A percentile compares a stretch with the other conserved stretches of the same genome.
Conservation (phyloP, 2,888 invertebrate species). For the Rhynchonema sp. region DNA sequence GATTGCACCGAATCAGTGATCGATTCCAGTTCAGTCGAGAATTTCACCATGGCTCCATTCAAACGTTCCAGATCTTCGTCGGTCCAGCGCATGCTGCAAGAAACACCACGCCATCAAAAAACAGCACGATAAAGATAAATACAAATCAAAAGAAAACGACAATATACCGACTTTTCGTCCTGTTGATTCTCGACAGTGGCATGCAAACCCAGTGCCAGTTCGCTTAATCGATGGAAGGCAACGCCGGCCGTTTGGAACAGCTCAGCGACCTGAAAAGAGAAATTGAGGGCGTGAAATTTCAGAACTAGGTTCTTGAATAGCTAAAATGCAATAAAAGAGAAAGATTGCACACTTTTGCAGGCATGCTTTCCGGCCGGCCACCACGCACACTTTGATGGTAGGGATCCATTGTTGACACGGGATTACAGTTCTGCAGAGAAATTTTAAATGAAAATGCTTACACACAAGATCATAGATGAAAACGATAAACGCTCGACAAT, state of each 20-base stretch:
- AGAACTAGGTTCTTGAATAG: too few relatives aligned
- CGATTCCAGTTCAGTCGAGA: conserved; percentile 20
- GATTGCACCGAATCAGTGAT: conserved; percentile 16
- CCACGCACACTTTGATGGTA: too few relatives aligned
- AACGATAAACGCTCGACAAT: too few relatives aligned
- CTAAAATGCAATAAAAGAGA: too few relatives aligned
- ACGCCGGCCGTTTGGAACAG: conserved; percentile 21
- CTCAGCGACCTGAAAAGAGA: conserved; percentile 17
- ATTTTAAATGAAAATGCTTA: too few relatives aligned
- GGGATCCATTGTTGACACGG: too few relatives aligned
- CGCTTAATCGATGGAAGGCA: conserved; percentile 22
- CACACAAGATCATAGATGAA: too few relatives aligned
- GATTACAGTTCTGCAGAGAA: too few relatives aligned
- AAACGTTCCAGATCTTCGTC: conserved; percentile 18
- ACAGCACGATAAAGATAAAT: background rate
- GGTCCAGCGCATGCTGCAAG: conserved; percentile 15
- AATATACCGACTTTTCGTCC: conserved; percentile 3
- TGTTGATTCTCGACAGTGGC: background rate
- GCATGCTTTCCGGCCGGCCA: too few relatives aligned
- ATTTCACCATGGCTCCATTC: conserved; percentile 15
- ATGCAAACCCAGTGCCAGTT: conserved; percentile 18
- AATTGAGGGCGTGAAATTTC: too few relatives aligned
- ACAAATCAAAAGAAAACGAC: background rate
- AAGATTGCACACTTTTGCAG: too few relatives aligned
- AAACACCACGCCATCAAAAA: background rate